These are phyloP conservation scores for Drosophila pruinosa DNA, from an alignment of 1,140 invertebrate genomes.

Conservation along the genomic window DNA sequence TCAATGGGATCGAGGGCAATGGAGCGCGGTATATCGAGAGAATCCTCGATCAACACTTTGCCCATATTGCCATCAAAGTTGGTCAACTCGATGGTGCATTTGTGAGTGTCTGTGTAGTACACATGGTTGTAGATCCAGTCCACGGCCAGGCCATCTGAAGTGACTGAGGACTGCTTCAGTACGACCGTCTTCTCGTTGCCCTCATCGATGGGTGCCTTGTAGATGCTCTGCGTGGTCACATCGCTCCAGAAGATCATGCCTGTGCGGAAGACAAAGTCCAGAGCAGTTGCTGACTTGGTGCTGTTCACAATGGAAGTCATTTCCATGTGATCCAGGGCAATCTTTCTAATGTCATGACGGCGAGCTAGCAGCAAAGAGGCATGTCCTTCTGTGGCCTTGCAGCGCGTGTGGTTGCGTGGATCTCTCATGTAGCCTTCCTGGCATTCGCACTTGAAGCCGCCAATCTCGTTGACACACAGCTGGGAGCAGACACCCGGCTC, in stretches of 20 bases:
- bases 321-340: constrained; percentile 94
- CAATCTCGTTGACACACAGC: constrained; percentile 94
- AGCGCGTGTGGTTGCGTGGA: constrained; percentile 91
- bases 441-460: constrained; percentile 96
- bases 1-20: constrained; percentile 98
- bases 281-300: constrained; percentile 92
- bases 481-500: constrained; percentile 96
- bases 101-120: constrained; percentile 97
- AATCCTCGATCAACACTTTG: constrained; percentile 92
- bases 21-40: constrained; percentile 95
- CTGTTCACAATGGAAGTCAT: constrained; percentile 95
- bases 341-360: constrained; percentile 94
- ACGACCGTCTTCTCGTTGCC: constrained; percentile 92
- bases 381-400: constrained; percentile 94
- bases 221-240: constrained; percentile 93
- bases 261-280: constrained; percentile 95
- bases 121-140: constrained; percentile 98
- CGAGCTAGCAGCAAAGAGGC: constrained; percentile 92
- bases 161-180: constrained; percentile 91
- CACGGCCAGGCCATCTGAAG: constrained; percentile 96
- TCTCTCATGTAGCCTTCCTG: constrained; percentile 93
- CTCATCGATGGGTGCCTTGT: constrained; percentile 96
- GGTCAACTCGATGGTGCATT: constrained; percentile 94
- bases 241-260: constrained; percentile 98
- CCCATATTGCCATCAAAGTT: constrained; percentile 95